These are phyloP conservation scores for Holacanthus passer DNA, from an alignment of 2,113 vertebrate genomes.

Conservation along the genomic window DNA sequence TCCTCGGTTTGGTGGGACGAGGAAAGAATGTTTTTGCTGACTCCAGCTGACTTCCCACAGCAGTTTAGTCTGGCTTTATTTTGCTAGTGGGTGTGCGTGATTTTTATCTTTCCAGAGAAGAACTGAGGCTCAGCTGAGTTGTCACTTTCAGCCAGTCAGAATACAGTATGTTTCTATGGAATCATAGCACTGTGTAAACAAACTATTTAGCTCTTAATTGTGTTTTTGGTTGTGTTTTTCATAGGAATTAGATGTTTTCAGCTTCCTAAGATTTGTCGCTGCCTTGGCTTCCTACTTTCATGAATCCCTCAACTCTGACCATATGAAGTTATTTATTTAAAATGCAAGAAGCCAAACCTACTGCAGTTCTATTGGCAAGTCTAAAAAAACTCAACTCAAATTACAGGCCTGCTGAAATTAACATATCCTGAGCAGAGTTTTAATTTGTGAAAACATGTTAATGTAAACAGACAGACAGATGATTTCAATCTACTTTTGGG, in stretches of 20 bases:
- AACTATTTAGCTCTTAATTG: not conserved
- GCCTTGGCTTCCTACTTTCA: not conserved
- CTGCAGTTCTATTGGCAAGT: not conserved
- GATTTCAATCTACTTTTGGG: not conserved
- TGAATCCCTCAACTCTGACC: not conserved
- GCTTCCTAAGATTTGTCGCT: too few relatives aligned
- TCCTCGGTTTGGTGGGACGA: not conserved
- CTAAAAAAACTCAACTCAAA: conserved; percentile 35
- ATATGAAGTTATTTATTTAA: not conserved
- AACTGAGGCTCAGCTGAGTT: not conserved
- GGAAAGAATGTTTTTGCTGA: conserved; percentile 36
- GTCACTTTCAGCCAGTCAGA: not conserved
- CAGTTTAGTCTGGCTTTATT: conserved; percentile 33
- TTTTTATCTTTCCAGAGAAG: conserved; percentile 32
- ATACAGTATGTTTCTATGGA: not conserved
- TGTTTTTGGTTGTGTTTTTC: not conserved
- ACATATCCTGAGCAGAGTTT: not conserved
- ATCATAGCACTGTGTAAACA: conserved; percentile 3
- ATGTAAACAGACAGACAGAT: conserved; percentile 10
- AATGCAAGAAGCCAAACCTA: not conserved
- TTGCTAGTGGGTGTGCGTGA: not conserved
- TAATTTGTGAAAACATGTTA: conserved; percentile 1
- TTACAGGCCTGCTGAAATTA: conserved; percentile 28
- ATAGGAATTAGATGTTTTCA: not conserved
- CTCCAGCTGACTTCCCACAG: conserved; percentile 37